phyloP scores from a whole-genome alignment of 2,113 vertebrate genomes.

The Sporophila hypoxantha region DNA sequence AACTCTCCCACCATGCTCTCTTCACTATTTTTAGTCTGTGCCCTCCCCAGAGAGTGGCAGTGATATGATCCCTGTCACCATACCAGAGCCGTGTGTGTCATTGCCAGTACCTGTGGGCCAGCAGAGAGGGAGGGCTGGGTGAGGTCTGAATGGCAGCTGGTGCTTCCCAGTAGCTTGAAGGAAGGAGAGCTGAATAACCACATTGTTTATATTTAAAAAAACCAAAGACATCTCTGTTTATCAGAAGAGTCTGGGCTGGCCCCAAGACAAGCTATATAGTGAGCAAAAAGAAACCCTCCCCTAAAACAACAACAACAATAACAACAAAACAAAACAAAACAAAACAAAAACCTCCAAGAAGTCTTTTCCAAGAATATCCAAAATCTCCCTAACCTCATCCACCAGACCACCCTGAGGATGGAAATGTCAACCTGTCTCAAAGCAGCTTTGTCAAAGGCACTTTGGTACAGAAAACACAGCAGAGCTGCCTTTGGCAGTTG shows the following conservation, averaged over 20 bases:
- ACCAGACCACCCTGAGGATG: accelerated
- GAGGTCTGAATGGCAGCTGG: background rate
- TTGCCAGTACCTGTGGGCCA: background rate
- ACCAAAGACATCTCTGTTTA: background rate
- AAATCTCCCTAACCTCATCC: background rate
- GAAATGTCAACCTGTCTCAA: background rate
- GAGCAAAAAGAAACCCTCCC: background rate
- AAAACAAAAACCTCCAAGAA: background rate
- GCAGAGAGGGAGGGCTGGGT: background rate
- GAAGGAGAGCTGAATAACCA: background rate
- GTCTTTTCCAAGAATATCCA: background rate
- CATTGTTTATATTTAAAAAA: background rate
- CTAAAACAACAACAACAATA: too few relatives aligned
- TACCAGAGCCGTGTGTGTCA: background rate
- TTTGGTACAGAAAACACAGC: accelerated
- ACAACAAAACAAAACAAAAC: background rate
- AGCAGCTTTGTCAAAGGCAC: background rate
- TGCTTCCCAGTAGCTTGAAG: background rate
- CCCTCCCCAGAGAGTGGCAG: background rate
- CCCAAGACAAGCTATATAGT: background rate
- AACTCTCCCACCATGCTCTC: background rate
- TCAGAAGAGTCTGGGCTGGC: background rate
- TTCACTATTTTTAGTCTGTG: background rate
- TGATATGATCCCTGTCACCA: background rate
- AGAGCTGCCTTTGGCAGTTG: background rate